phyloP scores from a whole-genome alignment of 2,113 vertebrate genomes.

The Recurvirostra avosetta region DNA sequence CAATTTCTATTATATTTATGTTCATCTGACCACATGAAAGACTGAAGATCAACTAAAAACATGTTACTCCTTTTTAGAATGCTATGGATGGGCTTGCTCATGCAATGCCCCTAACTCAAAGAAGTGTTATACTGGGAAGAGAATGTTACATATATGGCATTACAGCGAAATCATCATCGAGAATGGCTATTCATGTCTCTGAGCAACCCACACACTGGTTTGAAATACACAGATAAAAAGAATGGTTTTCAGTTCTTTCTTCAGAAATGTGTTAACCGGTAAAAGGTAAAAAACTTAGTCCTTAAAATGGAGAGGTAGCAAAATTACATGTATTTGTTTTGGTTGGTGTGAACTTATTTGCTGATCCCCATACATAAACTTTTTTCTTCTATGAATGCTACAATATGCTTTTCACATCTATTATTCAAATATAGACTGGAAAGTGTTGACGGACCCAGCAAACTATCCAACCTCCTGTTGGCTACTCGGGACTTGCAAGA shows the following conservation, averaged over 20 bases:
- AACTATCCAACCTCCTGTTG: background rate
- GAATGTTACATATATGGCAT: background rate
- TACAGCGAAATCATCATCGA: background rate
- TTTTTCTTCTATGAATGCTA: background rate
- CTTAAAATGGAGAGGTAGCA: background rate
- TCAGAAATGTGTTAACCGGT: background rate
- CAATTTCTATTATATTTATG: background rate
- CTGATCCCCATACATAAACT: fast-evolving
- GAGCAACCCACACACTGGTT: background rate
- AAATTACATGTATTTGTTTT: background rate
- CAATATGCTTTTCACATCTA: background rate
- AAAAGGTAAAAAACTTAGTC: background rate
- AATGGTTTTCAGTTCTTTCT: background rate
- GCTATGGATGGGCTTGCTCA: background rate
- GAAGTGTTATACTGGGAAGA: background rate
- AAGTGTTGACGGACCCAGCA: background rate
- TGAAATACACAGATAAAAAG: background rate
- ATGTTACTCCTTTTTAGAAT: background rate
- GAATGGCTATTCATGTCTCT: background rate
- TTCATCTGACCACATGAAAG: background rate
- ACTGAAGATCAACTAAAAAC: background rate
- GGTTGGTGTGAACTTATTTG: background rate
- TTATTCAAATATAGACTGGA: background rate
- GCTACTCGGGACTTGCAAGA: background rate
- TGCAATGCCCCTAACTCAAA: background rate